Conservation (phyloP, 2,797 vertebrate genomes). For the Borostomias antarcticus region DNA sequence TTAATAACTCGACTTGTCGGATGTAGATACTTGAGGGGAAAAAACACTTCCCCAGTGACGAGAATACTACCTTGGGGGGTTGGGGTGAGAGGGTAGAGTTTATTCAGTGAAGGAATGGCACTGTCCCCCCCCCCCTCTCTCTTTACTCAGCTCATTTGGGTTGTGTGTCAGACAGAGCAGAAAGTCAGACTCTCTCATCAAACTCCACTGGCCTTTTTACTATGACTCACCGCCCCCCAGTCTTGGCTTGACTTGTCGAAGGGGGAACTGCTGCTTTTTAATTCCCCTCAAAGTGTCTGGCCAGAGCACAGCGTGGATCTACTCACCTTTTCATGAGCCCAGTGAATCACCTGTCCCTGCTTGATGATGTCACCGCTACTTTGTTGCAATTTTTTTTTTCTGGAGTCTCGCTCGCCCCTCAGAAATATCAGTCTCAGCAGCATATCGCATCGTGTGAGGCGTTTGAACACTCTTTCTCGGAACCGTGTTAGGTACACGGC, state of each 20-base stretch:
- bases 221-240: constrained; percentile 39
- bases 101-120: constrained; percentile 43
- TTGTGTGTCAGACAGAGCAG: constrained; percentile 49
- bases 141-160: constrained; percentile 40
- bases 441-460: constrained; percentile 23
- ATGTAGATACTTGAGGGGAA: constrained; percentile 52
- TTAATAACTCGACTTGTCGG: constrained; percentile 54
- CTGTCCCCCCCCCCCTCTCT: constrained; percentile 33
- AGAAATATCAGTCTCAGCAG: constrained; percentile 12
- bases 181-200: constrained; percentile 46
- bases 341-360: constrained; percentile 17
- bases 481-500: constrained; percentile 28
- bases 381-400: constrained; percentile 17
- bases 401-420: neutral
- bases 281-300: constrained; percentile 45
- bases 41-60: constrained; percentile 56
- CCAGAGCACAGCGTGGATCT: constrained; percentile 24
- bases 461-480: constrained; percentile 28
- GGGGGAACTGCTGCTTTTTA: constrained; percentile 40
- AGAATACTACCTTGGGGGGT: constrained; percentile 53
- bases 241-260: constrained; percentile 46
- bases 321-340: constrained; percentile 37
- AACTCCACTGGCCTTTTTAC: constrained; percentile 50
- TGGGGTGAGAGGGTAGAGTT: no score
- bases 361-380: constrained; percentile 27